Conservation (phyloP, 2,113 vertebrate species). For the Campylomormyrus tamandua region DNA sequence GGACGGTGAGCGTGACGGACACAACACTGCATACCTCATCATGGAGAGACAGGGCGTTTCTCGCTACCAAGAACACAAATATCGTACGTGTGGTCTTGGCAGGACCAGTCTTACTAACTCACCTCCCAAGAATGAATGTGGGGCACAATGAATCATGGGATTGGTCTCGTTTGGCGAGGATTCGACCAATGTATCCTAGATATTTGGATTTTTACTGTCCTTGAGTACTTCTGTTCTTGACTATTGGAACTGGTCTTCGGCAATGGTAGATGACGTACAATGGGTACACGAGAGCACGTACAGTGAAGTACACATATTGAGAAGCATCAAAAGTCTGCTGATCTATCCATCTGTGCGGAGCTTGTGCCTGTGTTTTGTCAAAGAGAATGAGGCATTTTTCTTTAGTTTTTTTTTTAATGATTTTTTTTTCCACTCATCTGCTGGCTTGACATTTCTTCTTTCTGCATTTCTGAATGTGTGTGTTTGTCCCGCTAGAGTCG, state of each 20-base stretch:
- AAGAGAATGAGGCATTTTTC: background rate
- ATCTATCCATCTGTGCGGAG: background rate
- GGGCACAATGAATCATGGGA: background rate
- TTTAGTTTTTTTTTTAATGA: too few relatives aligned
- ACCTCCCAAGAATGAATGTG: background rate
- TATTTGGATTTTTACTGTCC: background rate
- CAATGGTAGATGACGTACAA: background rate
- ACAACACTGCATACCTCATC: background rate
- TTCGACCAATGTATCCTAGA: background rate
- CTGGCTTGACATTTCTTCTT: too few relatives aligned
- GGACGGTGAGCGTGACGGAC: conserved; percentile 53
- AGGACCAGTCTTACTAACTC: background rate
- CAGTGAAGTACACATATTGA: background rate
- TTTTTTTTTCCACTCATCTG: background rate
- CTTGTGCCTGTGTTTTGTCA: background rate
- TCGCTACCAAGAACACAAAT: background rate
- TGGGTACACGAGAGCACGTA: background rate
- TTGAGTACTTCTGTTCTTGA: background rate
- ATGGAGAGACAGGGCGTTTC: background rate
- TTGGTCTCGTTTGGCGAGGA: background rate
- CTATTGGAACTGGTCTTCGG: background rate
- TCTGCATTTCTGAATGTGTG: background rate
- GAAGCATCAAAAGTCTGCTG: background rate
- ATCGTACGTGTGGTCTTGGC: background rate
- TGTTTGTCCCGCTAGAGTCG: conserved; percentile 47